phyloP scores from a whole-genome alignment of 2,797 vertebrate species.

The Anabacerthia variegaticeps region DNA sequence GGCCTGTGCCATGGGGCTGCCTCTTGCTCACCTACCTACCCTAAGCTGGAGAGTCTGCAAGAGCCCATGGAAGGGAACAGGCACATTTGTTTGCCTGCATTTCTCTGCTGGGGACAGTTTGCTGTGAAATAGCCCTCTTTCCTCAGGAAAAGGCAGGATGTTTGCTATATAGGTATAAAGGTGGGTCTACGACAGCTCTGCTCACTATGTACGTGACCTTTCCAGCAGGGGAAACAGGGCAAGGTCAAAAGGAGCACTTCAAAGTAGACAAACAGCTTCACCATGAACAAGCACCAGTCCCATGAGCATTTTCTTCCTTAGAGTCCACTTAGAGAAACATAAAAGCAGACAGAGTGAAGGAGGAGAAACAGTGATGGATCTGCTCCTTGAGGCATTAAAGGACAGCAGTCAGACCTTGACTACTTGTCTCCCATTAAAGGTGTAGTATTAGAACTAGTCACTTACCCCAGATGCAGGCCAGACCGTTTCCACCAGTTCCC shows the following conservation, averaged over 20 bases:
- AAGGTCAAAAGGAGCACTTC: neutral
- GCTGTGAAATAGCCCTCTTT: neutral
- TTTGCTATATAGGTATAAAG: neutral
- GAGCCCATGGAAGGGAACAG: neutral
- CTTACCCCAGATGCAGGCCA: neutral
- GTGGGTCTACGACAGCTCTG: neutral
- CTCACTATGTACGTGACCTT: accelerated
- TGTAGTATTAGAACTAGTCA: neutral
- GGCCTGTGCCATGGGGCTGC: neutral
- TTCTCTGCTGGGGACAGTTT: neutral
- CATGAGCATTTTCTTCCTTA: accelerated
- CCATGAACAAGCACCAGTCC: accelerated
- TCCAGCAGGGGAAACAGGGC: neutral
- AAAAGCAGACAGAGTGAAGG: neutral
- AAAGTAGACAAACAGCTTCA: neutral
- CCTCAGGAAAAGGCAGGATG: neutral
- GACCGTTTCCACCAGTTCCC: neutral
- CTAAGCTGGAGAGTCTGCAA: neutral
- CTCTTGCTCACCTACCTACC: neutral
- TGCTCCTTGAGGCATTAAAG: neutral
- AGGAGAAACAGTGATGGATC: neutral
- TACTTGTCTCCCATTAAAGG: neutral
- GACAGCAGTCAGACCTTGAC: neutral
- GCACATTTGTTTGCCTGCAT: neutral
- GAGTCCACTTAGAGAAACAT: neutral